Evolutionary conservation across 2,113 vertebrate species (phyloP).

Genomic region (Enhydra lutris): DNA sequence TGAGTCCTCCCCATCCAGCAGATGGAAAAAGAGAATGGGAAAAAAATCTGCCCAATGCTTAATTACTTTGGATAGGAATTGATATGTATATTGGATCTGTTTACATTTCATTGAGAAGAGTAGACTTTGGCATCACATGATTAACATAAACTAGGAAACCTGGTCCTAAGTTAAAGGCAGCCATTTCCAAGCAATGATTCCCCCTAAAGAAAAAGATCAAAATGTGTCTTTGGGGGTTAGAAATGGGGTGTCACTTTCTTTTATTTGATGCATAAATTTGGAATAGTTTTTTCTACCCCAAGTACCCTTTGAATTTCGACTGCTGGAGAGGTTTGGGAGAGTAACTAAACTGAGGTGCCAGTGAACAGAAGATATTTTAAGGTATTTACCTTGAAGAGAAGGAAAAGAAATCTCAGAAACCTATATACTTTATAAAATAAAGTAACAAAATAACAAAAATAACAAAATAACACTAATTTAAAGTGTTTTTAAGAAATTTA

Average conservation of each 20-base stretch:
- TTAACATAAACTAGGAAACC: neutral
- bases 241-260: neutral
- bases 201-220: neutral
- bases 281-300: neutral
- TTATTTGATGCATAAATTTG: neutral
- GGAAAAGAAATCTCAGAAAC: neutral
- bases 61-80: neutral
- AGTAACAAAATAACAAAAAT: too few relatives aligned
- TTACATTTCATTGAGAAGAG: neutral
- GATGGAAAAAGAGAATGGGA: neutral
- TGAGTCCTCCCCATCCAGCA: neutral
- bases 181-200: neutral
- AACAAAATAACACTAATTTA: neutral
- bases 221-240: neutral
- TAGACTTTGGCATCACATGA: neutral
- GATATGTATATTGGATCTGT: neutral
- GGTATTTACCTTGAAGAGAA: neutral
- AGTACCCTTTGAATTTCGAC: neutral
- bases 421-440: neutral
- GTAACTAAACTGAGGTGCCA: neutral
- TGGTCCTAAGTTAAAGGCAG: neutral
- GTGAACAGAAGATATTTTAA: neutral
- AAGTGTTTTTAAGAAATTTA: neutral
- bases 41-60: neutral
- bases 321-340: neutral